These are phyloP conservation scores for Enteromius argenteus DNA, from an alignment of 2,797 vertebrate species.

Conservation along the genomic window DNA sequence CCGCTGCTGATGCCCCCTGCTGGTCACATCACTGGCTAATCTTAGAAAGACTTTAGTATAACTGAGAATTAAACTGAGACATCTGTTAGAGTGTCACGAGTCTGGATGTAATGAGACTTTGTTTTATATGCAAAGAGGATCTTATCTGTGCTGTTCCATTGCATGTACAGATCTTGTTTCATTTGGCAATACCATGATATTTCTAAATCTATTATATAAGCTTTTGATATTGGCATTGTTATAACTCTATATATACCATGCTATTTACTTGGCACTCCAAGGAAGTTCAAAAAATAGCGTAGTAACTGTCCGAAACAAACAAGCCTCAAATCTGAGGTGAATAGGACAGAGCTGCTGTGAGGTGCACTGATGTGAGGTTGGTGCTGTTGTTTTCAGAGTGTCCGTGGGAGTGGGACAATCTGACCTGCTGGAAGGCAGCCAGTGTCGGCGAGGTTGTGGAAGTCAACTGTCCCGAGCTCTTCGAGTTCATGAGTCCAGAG, in stretches of 20 bases:
- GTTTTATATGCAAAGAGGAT: background rate
- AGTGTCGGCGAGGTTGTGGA: slow-evolving; percentile 84
- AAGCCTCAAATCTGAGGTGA: background rate
- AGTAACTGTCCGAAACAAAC: background rate
- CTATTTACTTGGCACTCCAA: background rate
- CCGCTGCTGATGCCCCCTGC: slow-evolving; percentile 8
- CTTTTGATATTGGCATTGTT: background rate
- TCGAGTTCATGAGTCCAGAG: slow-evolving; percentile 85
- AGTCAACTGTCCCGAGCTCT: slow-evolving; percentile 90
- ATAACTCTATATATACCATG: background rate
- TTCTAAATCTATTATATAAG: background rate
- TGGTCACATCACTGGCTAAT: slow-evolving; percentile 31
- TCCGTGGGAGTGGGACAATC: slow-evolving; percentile 95
- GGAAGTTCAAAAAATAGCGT: background rate
- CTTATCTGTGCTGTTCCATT: background rate
- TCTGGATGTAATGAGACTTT: background rate
- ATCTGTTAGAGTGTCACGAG: slow-evolving; percentile 15
- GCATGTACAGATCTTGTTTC: background rate
- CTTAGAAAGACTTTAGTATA: background rate
- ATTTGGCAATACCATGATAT: background rate
- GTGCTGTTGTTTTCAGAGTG: slow-evolving; percentile 78
- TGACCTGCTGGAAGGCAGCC: slow-evolving; percentile 93
- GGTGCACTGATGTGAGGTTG: background rate
- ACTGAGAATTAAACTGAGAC: slow-evolving; percentile 12
- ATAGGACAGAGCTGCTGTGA: no score